Evolutionary conservation across 2,113 vertebrate genomes (phyloP), one percentile per base, ranked within the genome.

Genomic region (Rynchops niger): DNA sequence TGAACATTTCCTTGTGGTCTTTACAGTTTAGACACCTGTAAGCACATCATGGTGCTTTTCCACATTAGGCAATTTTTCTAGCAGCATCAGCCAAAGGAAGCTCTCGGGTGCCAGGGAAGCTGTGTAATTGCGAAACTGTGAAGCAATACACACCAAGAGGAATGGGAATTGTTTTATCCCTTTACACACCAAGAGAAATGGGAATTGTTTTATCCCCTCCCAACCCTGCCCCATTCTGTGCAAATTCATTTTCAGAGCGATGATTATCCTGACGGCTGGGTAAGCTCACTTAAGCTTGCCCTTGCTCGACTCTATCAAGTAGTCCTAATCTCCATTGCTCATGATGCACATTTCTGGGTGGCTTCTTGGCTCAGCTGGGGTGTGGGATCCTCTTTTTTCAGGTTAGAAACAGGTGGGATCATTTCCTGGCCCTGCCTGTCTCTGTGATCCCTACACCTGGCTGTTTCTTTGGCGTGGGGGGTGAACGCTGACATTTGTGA

Each of bases 141-240:
- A 90, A 88, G 82, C 82, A 94, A 94, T 76, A 82, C 82, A 66
- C 58, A 76, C 38, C 47, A 86, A 85, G 63, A 76, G 92, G 67
- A 95, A 82, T 72, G 53, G 82, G 62, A 95, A 88, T 90, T 81
- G 56, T 70, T 91, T 78, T 56, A 91, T 74, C 36, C 40, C 45
- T 74, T 79, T 80, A 43, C 36, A 65, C 14, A 22, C 30, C 49
- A 88, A 66, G 81, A 86, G 4, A 22, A 93, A 81, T 69, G 43
- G 38, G 67, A 87, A 69, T 87, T 49, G 26, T 49, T 83, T 89
- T 85, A 45, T 67, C 53, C 26, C 45, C 42, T 86, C 53, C 69
- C 45, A 90, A 40, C 45, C 42, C 65, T 87, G 52, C 40, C 58
- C 73, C 61, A 58, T 84, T 71, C 65, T 86, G 47, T 79, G 77